Percentiles rank a stretch among this genome's conserved stretches.
These are phyloP conservation scores for Agrilus mali DNA, from an alignment of 2,888 invertebrate genomes.

Conservation along the genomic window DNA sequence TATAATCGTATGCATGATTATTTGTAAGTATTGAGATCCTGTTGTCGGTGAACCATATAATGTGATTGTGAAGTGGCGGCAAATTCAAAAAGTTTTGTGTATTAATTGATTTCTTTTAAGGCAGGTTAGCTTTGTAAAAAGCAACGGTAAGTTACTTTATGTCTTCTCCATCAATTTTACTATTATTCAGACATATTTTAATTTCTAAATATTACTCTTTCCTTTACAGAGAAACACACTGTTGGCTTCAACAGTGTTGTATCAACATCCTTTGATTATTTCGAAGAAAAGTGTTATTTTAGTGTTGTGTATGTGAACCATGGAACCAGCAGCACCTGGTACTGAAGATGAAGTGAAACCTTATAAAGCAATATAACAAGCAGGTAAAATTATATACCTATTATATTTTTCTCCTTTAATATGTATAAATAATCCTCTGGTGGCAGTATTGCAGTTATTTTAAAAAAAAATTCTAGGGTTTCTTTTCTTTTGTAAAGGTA, in stretches of 20 bases:
- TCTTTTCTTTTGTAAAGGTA: no score
- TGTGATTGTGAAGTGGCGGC: conserved; percentile 17
- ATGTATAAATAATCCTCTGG: no score
- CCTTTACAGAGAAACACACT: conserved; percentile 8
- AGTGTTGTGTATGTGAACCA: conserved; percentile 12
- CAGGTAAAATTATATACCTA: conserved; percentile 16
- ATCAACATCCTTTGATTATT: conserved; percentile 3
- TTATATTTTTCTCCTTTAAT: neutral
- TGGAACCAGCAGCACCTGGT: conserved; percentile 19
- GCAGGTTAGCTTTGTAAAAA: neutral
- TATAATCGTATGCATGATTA: no score
- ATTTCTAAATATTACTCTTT: conserved; percentile 4
- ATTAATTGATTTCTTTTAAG: no score
- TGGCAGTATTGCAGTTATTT: no score
- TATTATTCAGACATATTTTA: neutral
- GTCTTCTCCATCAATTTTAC: conserved; percentile 4
- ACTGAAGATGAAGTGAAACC: conserved; percentile 16
- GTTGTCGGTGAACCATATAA: neutral
- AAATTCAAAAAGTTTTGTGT: conserved; percentile 10
- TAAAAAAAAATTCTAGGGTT: no score
- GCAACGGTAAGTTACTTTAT: conserved; percentile 21
- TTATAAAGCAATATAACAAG: conserved; percentile 13
- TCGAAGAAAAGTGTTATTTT: conserved; percentile 7
- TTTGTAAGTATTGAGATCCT: neutral
- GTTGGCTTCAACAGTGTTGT: conserved; percentile 2